Conservation (phyloP, 2,888 invertebrate species). For the Aethes cnicana region DNA sequence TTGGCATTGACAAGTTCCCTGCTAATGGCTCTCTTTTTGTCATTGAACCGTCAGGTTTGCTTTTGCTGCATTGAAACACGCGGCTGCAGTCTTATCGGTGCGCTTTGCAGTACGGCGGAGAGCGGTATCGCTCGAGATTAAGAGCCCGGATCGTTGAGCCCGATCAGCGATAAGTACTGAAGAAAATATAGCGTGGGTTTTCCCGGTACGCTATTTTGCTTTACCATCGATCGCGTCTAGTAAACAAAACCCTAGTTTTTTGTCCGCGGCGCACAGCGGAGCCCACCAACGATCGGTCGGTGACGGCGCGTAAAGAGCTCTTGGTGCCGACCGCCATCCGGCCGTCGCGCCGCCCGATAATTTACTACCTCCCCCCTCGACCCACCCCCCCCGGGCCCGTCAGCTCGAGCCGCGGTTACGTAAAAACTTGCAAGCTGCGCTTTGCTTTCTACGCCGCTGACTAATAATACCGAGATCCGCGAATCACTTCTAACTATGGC, state of each 20-base stretch:
- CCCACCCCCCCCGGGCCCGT: slow-evolving; percentile 34
- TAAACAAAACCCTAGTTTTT: slow-evolving; percentile 1
- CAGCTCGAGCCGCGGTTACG: slow-evolving; percentile 43
- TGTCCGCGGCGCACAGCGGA: slow-evolving; percentile 2
- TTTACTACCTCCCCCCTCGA: slow-evolving; percentile 39
- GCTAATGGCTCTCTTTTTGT: no score
- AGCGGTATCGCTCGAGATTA: no score
- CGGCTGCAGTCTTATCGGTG: no score
- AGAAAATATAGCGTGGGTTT: background rate
- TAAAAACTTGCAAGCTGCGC: slow-evolving; percentile 52
- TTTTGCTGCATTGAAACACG: no score
- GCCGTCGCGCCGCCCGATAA: slow-evolving; percentile 36
- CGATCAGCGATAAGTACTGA: no score
- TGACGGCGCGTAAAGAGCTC: slow-evolving; percentile 60
- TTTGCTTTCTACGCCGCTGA: slow-evolving; percentile 40
- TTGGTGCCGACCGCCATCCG: slow-evolving; percentile 31
- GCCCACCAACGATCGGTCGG: slow-evolving; percentile 38
- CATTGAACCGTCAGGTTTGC: no score
- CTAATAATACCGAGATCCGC: slow-evolving; percentile 32
- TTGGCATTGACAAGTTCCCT: no score
- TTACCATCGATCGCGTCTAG: no score
- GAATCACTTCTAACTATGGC: no score
- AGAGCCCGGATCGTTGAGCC: no score
- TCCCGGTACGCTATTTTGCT: background rate
- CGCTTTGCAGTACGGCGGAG: no score